phyloP scores from a whole-genome alignment of 2,888 invertebrate species.

The Anarsia innoxiella region DNA sequence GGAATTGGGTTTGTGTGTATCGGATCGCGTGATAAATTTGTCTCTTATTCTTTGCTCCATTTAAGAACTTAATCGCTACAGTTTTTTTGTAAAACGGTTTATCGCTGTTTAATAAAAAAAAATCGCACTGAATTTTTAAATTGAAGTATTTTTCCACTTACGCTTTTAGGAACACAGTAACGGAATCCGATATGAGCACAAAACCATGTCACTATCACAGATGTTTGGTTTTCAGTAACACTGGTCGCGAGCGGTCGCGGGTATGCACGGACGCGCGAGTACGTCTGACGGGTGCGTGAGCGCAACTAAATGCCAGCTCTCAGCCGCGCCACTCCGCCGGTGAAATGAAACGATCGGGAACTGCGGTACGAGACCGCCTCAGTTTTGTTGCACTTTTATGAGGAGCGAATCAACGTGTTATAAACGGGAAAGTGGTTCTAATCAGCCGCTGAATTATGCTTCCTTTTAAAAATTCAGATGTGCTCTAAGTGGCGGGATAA shows the following conservation, averaged over 20 bases:
- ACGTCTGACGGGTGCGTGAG: conserved; percentile 36
- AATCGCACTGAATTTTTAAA: too few species aligned
- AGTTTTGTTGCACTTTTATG: conserved; percentile 37
- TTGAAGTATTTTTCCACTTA: conserved; percentile 29
- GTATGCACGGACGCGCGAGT: conserved; percentile 29
- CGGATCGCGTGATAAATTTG: conserved; percentile 37
- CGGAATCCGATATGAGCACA: conserved; percentile 64
- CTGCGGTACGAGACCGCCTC: conserved; percentile 32
- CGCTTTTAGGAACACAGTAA: conserved; percentile 53
- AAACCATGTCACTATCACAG: conserved; percentile 71
- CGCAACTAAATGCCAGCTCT: conserved; percentile 45
- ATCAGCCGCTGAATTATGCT: conserved; percentile 10
- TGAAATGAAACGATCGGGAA: conserved; percentile 42
- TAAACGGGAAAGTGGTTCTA: conserved; percentile 36
- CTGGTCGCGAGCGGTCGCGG: conserved; percentile 33
- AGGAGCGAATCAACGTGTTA: conserved; percentile 21
- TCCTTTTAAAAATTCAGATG: too few species aligned
- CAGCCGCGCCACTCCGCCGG: conserved; percentile 20
- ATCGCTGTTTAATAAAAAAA: neutral
- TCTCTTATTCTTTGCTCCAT: conserved; percentile 20
- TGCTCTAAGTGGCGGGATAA: too few species aligned
- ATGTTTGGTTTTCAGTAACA: conserved; percentile 30
- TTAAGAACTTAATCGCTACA: conserved; percentile 9
- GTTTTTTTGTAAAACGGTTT: neutral
- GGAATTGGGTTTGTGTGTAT: conserved; percentile 54